These are phyloP conservation scores for Megamerina dolium DNA, from an alignment of 2,888 invertebrate genomes.

Conservation along the genomic window DNA sequence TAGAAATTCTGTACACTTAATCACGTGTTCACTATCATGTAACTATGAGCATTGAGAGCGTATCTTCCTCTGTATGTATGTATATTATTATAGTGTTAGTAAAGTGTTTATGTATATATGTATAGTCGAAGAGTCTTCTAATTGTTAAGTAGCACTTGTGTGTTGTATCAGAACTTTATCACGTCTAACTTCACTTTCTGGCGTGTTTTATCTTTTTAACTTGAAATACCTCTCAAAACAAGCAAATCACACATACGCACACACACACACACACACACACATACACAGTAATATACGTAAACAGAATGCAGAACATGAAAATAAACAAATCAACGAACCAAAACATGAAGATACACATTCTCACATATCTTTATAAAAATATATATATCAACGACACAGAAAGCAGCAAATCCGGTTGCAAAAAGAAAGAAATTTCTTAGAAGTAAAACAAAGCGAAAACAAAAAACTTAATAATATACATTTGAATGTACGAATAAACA, in stretches of 20 bases:
- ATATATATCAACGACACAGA: not conserved
- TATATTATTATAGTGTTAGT: too few relatives aligned
- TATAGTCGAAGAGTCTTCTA: too few relatives aligned
- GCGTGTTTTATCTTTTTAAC: conserved; percentile 13
- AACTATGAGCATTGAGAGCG: too few relatives aligned
- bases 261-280: not conserved
- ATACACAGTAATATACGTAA: too few relatives aligned
- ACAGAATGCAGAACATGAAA: not conserved
- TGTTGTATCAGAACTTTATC: conserved; percentile 6
- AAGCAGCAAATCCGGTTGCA: not conserved
- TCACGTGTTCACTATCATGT: too few relatives aligned
- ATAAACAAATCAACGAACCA: not conserved
- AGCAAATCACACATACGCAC: not conserved
- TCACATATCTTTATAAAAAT: too few relatives aligned
- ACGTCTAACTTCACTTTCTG: conserved; percentile 6
- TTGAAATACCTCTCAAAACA: too few relatives aligned
- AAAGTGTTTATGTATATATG: too few relatives aligned
- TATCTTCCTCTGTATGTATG: too few relatives aligned
- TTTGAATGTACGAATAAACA: not conserved
- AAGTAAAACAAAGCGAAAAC: not conserved
- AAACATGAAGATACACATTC: not conserved
- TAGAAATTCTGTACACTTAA: too few relatives aligned
- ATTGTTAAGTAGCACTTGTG: too few relatives aligned
- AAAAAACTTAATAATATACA: not conserved
- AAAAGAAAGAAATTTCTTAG: not conserved